Percentiles rank a stretch among this genome's conserved stretches.
Conservation (phyloP, 2,888 invertebrate genomes). For the Molorchus minor region DNA sequence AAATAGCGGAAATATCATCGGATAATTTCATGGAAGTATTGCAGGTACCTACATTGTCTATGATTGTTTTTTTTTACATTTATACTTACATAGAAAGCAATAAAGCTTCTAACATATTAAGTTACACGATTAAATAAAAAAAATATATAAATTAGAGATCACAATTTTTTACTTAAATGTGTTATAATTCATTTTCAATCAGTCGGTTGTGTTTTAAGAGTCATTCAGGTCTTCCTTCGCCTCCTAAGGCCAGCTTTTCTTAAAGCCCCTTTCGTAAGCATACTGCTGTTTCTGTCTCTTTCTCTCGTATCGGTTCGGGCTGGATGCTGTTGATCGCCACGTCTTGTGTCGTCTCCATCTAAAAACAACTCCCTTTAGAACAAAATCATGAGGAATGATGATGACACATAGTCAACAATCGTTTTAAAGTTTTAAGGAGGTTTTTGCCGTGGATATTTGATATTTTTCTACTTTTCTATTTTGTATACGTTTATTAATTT, state of each 20-base stretch:
- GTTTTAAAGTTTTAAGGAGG: too few species aligned
- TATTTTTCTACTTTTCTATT: too few species aligned
- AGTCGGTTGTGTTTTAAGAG: constrained; percentile 27
- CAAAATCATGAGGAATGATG: too few species aligned
- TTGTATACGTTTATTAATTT: too few species aligned
- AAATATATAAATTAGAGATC: constrained; percentile 46
- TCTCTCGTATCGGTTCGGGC: constrained; percentile 45
- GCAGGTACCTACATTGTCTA: constrained; percentile 43
- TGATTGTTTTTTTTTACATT: constrained; percentile 37
- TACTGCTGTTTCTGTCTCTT: constrained; percentile 48
- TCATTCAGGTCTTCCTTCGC: constrained; percentile 39
- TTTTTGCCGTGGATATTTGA: too few species aligned
- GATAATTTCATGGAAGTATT: constrained; percentile 37
- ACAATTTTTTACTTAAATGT: constrained; percentile 41
- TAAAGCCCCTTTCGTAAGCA: constrained; percentile 38
- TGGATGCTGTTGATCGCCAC: constrained; percentile 51
- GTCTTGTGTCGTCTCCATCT: constrained; percentile 59
- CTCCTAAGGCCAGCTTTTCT: constrained; percentile 42
- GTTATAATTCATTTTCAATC: constrained; percentile 28
- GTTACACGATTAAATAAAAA: constrained; percentile 36
- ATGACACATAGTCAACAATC: too few species aligned
- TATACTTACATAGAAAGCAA: constrained; percentile 39
- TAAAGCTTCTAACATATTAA: constrained; percentile 36
- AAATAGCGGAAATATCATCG: constrained; percentile 33
- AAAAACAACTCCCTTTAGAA: constrained; percentile 26